Evolutionary conservation across 2,797 vertebrate species (phyloP).

Genomic region (Dromococcyx pavoninus): DNA sequence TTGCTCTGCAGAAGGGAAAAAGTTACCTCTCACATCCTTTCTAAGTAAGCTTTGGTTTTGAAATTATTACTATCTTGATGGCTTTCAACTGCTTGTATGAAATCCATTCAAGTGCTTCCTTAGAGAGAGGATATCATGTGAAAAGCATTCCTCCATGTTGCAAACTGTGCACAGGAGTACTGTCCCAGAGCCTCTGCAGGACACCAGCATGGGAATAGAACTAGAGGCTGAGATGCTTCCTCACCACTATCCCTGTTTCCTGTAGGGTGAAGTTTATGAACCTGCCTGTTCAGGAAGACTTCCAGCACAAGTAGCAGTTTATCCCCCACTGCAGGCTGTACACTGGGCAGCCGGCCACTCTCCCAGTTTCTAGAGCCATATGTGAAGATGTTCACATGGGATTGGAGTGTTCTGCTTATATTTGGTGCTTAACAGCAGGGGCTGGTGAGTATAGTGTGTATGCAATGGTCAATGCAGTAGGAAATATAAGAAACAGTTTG

Average conservation of each 20-base stretch:
- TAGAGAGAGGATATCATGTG: background rate
- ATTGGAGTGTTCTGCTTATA: background rate
- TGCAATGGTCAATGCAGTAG: background rate
- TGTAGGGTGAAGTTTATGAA: background rate
- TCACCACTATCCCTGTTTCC: background rate
- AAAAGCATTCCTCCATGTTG: background rate
- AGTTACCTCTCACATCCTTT: background rate
- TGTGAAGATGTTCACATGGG: too few species aligned
- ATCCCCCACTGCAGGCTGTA: background rate
- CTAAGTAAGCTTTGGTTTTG: background rate
- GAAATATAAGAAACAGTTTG: background rate
- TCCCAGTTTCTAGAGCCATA: background rate
- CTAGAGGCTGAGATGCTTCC: background rate
- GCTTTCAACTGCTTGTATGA: background rate
- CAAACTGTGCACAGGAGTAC: accelerated
- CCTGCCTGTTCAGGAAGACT: background rate
- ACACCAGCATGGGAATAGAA: background rate
- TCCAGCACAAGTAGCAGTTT: background rate
- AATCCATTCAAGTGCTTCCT: background rate
- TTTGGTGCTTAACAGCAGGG: background rate
- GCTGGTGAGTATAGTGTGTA: accelerated
- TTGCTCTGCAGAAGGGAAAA: background rate
- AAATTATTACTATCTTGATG: background rate
- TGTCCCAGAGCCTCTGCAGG: background rate
- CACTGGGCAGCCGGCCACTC: background rate